Evolutionary conservation across 1,140 invertebrate species (phyloP).

Genomic region (Danaus plexippus): DNA sequence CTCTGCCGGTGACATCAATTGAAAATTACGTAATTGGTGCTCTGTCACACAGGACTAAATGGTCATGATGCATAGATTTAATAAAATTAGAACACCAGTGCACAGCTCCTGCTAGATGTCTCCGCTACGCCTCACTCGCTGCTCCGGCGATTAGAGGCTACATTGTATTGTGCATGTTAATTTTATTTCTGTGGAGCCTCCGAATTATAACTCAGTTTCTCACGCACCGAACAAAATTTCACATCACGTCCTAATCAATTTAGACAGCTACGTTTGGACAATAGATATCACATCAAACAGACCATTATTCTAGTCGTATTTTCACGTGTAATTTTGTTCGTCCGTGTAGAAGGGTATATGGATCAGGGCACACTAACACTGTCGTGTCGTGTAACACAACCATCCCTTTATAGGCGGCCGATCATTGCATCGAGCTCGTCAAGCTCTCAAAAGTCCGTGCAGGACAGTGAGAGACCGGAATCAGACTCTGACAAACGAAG

Average conservation of each 20-base stretch:
- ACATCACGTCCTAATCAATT: constrained; percentile 3
- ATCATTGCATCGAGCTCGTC: constrained; percentile 66
- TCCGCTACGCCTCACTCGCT: constrained; percentile 18
- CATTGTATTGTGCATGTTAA: constrained; percentile 45
- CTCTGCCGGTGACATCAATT: constrained; percentile 1
- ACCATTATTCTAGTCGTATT: no score
- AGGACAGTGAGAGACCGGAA: constrained; percentile 44
- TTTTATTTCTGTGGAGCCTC: constrained; percentile 40
- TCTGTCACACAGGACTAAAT: constrained; percentile 26
- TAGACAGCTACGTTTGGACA: no score
- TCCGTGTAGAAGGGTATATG: no score
- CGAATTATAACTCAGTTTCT: constrained; percentile 11
- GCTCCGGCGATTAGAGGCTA: constrained; percentile 39
- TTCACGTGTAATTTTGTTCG: no score
- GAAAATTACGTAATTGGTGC: constrained; percentile 22
- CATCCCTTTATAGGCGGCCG: constrained; percentile 65
- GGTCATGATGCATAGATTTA: constrained; percentile 40
- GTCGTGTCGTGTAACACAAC: constrained; percentile 46
- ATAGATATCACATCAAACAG: no score
- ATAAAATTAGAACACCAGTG: constrained; percentile 39
- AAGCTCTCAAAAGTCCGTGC: constrained; percentile 55
- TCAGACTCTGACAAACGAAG: constrained; percentile 75
- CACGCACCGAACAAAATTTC: constrained; percentile 14
- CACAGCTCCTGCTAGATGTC: constrained; percentile 40
- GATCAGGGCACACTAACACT: constrained; percentile 26